Evolutionary conservation across 2,113 vertebrate species (phyloP).

Genomic region (Mesocricetus auratus): DNA sequence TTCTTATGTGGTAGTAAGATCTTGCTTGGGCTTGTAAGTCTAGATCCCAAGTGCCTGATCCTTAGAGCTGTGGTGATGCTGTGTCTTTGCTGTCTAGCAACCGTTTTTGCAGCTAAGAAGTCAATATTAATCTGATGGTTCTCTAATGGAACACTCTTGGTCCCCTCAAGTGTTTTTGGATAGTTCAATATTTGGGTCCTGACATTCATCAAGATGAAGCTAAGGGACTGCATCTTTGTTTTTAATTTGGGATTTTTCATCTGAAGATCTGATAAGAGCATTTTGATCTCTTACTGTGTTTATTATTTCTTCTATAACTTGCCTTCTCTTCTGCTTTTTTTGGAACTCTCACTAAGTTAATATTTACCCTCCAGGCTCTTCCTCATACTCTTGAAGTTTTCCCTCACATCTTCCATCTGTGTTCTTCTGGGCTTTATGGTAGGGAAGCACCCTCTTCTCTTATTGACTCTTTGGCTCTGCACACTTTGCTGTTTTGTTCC

Average conservation of each 20-base stretch:
- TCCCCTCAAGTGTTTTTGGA: slow-evolving; percentile 3
- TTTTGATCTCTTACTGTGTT: slow-evolving; percentile 27
- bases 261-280: slow-evolving; percentile 35
- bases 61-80: background rate
- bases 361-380: background rate
- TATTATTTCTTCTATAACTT: slow-evolving; percentile 8
- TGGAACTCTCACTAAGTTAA: background rate
- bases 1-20: background rate
- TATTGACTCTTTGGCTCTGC: background rate
- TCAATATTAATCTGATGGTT: background rate
- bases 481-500: background rate
- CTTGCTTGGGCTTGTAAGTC: background rate
- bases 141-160: background rate
- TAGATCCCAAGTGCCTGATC: slow-evolving; percentile 2
- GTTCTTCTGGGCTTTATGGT: background rate
- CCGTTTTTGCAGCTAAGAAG: background rate
- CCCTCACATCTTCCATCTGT: background rate
- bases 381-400: background rate
- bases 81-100: slow-evolving; percentile 33
- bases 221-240: background rate
- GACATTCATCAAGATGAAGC: background rate
- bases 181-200: slow-evolving; percentile 6
- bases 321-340: background rate
- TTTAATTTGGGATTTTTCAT: slow-evolving; percentile 11
- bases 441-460: background rate